Conservation (phyloP, 1,140 invertebrate species). For the Drosophila auraria region DNA sequence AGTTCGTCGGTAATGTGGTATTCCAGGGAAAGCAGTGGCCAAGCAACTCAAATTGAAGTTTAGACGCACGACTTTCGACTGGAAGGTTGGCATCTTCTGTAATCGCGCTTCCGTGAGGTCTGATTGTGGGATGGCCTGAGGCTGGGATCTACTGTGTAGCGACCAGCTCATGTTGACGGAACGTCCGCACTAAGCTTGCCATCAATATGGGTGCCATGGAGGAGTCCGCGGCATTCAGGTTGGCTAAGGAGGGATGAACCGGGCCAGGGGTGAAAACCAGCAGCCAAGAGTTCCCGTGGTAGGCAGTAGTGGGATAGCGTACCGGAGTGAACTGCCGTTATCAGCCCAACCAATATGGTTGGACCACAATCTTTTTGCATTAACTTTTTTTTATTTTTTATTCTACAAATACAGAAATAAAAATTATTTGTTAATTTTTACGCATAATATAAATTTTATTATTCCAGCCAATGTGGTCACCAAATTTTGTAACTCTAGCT, state of each 20-base stretch:
- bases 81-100: constrained; percentile 96
- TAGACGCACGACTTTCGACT: constrained; percentile 86
- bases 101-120: constrained; percentile 97
- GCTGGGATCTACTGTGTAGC: constrained; percentile 90
- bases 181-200: constrained; percentile 95
- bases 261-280: constrained; percentile 98
- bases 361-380: constrained; percentile 91
- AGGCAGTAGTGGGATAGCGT: constrained; percentile 98
- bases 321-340: constrained; percentile 94
- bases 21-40: too few species aligned
- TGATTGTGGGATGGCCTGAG: constrained; percentile 94
- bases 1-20: too few species aligned
- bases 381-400: neutral
- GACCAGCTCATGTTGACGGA: constrained; percentile 91
- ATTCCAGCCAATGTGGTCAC: too few species aligned
- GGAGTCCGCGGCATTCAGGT: constrained; percentile 94
- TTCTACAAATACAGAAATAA: neutral
- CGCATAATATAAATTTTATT: too few species aligned
- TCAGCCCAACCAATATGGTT: constrained; percentile 94
- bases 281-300: constrained; percentile 98
- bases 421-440: too few species aligned
- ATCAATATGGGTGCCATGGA: constrained; percentile 95
- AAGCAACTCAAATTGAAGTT: neutral
- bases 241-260: constrained; percentile 96
- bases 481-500: too few species aligned